Evolutionary conservation across 1,140 invertebrate genomes (phyloP).

Genomic region (Drosophila simulans): DNA sequence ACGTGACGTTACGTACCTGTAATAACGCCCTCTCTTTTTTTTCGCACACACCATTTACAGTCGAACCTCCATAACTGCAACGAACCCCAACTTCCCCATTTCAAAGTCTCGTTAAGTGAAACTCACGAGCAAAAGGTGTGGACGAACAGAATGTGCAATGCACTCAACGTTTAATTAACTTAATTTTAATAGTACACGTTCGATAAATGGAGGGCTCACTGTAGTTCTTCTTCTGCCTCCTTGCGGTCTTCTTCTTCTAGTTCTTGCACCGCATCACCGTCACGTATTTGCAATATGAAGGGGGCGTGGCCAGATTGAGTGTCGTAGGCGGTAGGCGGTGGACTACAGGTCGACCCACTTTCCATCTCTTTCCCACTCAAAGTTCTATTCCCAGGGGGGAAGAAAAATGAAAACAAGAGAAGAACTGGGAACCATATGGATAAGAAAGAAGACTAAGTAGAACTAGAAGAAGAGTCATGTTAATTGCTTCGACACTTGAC

Average conservation of each 20-base stretch:
- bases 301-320: conserved; percentile 51
- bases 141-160: too few species aligned
- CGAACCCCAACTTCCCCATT: background rate
- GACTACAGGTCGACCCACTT: conserved; percentile 55
- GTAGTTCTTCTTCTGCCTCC: conserved; percentile 41
- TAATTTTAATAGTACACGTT: background rate
- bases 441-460: conserved; percentile 7
- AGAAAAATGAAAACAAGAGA: conserved; percentile 10
- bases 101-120: background rate
- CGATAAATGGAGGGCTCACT: background rate
- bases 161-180: background rate
- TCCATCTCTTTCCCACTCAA: conserved; percentile 16
- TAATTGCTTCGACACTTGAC: conserved; percentile 74
- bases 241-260: conserved; percentile 15
- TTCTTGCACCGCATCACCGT: conserved; percentile 29
- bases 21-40: conserved; percentile 8
- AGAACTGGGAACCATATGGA: conserved; percentile 3
- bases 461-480: conserved; percentile 54
- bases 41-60: conserved; percentile 7
- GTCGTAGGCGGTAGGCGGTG: conserved; percentile 27
- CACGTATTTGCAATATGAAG: conserved; percentile 52
- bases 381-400: conserved; percentile 1
- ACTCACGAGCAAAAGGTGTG: too few species aligned
- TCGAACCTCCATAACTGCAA: background rate
- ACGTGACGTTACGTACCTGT: conserved; percentile 55